A percentile compares a stretch with the other conserved stretches of the same genome.
Evolutionary conservation across 2,888 invertebrate species (phyloP).

Genomic region (Drosophila planitibia): DNA sequence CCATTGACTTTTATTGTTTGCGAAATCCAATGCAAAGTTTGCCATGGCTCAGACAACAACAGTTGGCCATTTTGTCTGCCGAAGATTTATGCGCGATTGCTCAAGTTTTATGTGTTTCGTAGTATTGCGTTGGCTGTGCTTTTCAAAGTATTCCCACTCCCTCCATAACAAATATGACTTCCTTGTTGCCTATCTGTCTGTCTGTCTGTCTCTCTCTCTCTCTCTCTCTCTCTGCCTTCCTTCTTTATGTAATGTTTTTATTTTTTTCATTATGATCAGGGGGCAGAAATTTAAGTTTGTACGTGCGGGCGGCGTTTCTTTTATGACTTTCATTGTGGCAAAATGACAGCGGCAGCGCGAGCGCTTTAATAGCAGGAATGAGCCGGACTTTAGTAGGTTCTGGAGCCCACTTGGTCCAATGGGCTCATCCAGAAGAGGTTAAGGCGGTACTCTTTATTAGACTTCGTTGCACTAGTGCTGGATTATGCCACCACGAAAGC

Average conservation of each 20-base stretch:
- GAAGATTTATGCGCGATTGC: slow-evolving; percentile 73
- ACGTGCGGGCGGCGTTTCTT: slow-evolving; percentile 27
- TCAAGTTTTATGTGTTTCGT: slow-evolving; percentile 68
- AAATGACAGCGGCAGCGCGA: slow-evolving; percentile 38
- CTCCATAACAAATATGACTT: neutral
- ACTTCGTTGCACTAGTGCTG: slow-evolving; percentile 26
- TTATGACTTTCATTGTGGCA: slow-evolving; percentile 50
- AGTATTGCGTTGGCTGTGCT: slow-evolving; percentile 45
- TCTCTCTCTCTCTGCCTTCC: neutral
- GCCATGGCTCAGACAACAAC: slow-evolving; percentile 35
- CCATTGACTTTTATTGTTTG: slow-evolving; percentile 65
- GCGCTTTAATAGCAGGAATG: slow-evolving; percentile 24
- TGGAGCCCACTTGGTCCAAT: slow-evolving; percentile 19
- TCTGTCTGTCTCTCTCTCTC: neutral
- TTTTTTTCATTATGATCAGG: slow-evolving; percentile 53
- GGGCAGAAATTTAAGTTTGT: slow-evolving; percentile 47
- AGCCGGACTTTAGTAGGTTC: slow-evolving; percentile 22
- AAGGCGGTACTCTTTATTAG: slow-evolving; percentile 36
- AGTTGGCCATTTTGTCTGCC: slow-evolving; percentile 79
- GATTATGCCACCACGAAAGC: slow-evolving; percentile 8
- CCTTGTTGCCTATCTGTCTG: neutral
- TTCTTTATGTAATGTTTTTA: neutral
- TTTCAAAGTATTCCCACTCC: slow-evolving; percentile 29
- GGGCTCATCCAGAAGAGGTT: slow-evolving; percentile 23
- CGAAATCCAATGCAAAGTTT: slow-evolving; percentile 49